Conservation (phyloP, 1,140 invertebrate genomes). For the Brachionus sp. region DNA sequence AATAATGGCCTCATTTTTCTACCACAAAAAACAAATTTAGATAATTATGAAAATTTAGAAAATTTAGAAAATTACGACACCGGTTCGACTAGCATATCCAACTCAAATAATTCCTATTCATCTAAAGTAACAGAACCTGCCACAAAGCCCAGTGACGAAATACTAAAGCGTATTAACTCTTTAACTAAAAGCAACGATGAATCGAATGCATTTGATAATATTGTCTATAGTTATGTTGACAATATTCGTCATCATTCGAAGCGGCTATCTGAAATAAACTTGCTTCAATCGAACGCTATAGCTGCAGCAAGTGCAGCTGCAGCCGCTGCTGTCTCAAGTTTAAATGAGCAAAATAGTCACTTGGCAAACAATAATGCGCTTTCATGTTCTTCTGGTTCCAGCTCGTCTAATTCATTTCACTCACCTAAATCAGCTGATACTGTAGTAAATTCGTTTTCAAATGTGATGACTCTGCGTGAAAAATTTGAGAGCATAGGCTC, state of each 20-base stretch:
- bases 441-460: neutral
- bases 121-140: neutral
- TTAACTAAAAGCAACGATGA: slow-evolving; percentile 7
- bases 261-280: slow-evolving; percentile 12
- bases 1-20: slow-evolving; percentile 39
- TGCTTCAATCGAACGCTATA: neutral
- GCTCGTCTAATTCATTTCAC: slow-evolving; percentile 1
- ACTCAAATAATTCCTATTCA: neutral
- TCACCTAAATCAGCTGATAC: neutral
- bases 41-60: slow-evolving; percentile 1
- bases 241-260: slow-evolving; percentile 39
- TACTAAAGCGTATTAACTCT: slow-evolving; percentile 7
- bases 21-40: neutral
- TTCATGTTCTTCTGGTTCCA: neutral
- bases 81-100: neutral
- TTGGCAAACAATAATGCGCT: neutral
- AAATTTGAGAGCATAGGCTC: neutral
- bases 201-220: slow-evolving; percentile 24
- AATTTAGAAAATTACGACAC: neutral
- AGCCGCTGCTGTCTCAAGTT: neutral
- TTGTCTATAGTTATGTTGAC: slow-evolving; percentile 42
- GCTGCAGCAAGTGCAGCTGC: slow-evolving; percentile 10
- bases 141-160: slow-evolving; percentile 12
- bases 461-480: neutral
- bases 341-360: slow-evolving; percentile 11